Conservation (phyloP, 2,888 invertebrate species). For the Uropetala carovei region DNA sequence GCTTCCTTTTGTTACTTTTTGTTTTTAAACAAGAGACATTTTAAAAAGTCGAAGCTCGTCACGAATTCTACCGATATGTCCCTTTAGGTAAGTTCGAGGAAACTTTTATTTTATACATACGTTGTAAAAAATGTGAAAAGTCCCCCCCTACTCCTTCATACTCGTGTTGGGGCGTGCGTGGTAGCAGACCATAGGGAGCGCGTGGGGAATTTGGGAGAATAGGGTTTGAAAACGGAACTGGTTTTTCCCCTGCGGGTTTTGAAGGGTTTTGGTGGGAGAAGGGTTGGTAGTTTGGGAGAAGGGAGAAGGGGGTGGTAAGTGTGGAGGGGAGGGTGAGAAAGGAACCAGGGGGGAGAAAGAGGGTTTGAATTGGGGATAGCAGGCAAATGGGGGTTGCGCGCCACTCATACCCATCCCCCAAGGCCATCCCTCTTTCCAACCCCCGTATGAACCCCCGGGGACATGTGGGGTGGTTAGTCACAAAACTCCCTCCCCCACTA, state of each 20-base stretch:
- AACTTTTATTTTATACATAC: not conserved
- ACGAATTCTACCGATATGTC: not conserved
- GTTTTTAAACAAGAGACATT: no score
- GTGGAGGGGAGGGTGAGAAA: not conserved
- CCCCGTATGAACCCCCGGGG: not conserved
- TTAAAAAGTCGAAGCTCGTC: no score
- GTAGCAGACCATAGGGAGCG: not conserved
- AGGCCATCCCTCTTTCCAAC: not conserved
- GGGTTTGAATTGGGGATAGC: not conserved
- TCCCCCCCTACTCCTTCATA: not conserved
- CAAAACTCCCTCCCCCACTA: not conserved
- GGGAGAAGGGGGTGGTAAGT: not conserved
- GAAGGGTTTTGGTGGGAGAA: not conserved
- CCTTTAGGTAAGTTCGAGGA: not conserved
- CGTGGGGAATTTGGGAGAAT: not conserved
- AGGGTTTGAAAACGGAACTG: not conserved
- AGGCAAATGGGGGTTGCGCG: not conserved
- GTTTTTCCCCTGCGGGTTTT: not conserved
- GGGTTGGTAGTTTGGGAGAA: not conserved
- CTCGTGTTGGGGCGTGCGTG: not conserved
- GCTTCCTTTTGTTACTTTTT: no score
- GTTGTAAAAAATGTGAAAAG: not conserved
- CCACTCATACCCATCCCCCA: not conserved
- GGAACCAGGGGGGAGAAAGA: not conserved
- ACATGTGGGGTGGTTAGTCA: slow-evolving; percentile 32